Conservation (phyloP, 2,888 invertebrate species). For the Neelides folsomi region DNA sequence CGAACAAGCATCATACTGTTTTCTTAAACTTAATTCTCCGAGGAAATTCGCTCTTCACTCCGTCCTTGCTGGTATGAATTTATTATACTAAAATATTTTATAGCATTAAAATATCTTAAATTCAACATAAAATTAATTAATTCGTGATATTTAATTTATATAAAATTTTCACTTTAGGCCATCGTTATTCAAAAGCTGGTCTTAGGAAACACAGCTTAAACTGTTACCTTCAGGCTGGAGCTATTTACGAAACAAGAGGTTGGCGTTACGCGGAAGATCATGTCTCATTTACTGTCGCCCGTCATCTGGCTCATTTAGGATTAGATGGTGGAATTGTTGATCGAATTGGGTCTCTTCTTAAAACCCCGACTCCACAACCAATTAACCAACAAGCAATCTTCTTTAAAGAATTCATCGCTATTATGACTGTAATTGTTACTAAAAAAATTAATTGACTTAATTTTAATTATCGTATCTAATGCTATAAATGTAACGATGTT, state of each 20-base stretch:
- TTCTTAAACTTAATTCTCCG: constrained; percentile 52
- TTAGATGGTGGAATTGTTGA: constrained; percentile 16
- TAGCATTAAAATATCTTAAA: too few species aligned
- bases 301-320: constrained; percentile 67
- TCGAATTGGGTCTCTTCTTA: constrained; percentile 46
- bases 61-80: constrained; percentile 61
- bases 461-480: too few species aligned
- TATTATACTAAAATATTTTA: too few species aligned
- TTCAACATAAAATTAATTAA: background rate
- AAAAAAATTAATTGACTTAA: background rate
- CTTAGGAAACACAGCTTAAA: constrained; percentile 82
- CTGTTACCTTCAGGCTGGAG: constrained; percentile 78
- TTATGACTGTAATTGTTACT: constrained; percentile 12
- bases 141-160: background rate
- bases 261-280: constrained; percentile 93
- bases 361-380: constrained; percentile 42
- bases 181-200: constrained; percentile 83
- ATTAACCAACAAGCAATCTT: constrained; percentile 17
- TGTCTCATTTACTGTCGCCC: constrained; percentile 84
- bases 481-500: too few species aligned
- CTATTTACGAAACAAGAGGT: constrained; percentile 60
- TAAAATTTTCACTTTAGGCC: constrained; percentile 41
- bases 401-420: constrained; percentile 22
- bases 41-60: constrained; percentile 93
- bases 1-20: constrained; percentile 91